Evolutionary conservation across 2,888 invertebrate genomes (phyloP).

Genomic region (Abrostola triplasia): DNA sequence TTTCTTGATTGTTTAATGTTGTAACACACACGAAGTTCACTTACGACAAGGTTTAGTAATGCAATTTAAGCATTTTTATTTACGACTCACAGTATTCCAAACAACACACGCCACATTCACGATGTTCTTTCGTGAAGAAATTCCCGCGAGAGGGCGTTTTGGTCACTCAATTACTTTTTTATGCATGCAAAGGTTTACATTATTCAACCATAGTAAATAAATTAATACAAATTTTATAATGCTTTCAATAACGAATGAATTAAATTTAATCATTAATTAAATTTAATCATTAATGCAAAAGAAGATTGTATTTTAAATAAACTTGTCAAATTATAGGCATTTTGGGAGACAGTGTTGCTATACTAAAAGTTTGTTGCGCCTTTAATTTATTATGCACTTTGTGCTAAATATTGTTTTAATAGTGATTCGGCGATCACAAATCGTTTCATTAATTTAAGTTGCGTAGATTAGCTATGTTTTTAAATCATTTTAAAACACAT

Average conservation of each 20-base stretch:
- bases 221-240: neutral
- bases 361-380: too few relatives aligned
- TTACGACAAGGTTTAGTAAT: slow-evolving; percentile 70
- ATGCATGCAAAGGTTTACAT: slow-evolving; percentile 19
- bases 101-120: slow-evolving; percentile 89
- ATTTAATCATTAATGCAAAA: too few relatives aligned
- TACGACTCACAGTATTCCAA: slow-evolving; percentile 86
- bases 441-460: too few relatives aligned
- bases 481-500: too few relatives aligned
- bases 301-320: too few relatives aligned
- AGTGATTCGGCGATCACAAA: too few relatives aligned
- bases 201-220: neutral
- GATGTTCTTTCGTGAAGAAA: slow-evolving; percentile 80
- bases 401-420: too few relatives aligned
- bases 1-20: slow-evolving; percentile 64
- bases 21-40: slow-evolving; percentile 71
- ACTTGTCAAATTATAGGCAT: too few relatives aligned
- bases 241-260: neutral
- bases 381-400: too few relatives aligned
- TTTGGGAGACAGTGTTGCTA: too few relatives aligned
- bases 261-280: neutral
- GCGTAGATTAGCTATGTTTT: too few relatives aligned
- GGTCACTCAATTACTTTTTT: slow-evolving; percentile 29
- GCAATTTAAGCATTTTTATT: slow-evolving; percentile 84
- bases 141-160: slow-evolving; percentile 79